These are phyloP conservation scores for Ptilorrhoa leucosticta DNA, from an alignment of 2,113 vertebrate genomes.

Conservation along the genomic window DNA sequence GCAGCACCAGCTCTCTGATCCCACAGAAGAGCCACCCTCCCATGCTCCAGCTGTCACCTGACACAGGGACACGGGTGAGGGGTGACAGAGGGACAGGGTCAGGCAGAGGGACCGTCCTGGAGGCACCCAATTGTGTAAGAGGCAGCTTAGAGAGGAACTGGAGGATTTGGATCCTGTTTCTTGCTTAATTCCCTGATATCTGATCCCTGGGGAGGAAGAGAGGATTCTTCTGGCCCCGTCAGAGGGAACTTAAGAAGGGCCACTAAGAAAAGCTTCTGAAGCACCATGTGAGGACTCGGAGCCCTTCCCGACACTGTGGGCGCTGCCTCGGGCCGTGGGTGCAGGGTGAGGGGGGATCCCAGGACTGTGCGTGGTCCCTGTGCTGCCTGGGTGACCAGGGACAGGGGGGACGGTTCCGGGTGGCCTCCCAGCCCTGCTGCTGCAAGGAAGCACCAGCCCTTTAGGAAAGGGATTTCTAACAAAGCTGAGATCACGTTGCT, in stretches of 20 bases:
- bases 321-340: neutral
- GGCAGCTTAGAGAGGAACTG: neutral
- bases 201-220: neutral
- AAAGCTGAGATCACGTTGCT: neutral
- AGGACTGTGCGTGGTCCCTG: fast-evolving
- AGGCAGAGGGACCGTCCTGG: neutral
- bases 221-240: neutral
- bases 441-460: fast-evolving
- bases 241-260: neutral
- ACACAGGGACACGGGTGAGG: neutral
- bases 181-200: slow-evolving; percentile 13
- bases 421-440: neutral
- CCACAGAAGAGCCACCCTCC: neutral
- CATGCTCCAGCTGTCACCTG: fast-evolving
- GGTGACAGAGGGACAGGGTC: neutral
- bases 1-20: fast-evolving
- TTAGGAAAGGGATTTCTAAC: neutral
- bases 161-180: slow-evolving; percentile 48
- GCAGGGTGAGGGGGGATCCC: neutral
- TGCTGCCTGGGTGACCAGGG: neutral
- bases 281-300: neutral
- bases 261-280: neutral
- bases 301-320: fast-evolving
- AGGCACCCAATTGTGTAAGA: neutral
- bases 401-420: neutral